These are phyloP conservation scores for Oxytorus armatus DNA, from an alignment of 2,888 invertebrate genomes.

Conservation along the genomic window DNA sequence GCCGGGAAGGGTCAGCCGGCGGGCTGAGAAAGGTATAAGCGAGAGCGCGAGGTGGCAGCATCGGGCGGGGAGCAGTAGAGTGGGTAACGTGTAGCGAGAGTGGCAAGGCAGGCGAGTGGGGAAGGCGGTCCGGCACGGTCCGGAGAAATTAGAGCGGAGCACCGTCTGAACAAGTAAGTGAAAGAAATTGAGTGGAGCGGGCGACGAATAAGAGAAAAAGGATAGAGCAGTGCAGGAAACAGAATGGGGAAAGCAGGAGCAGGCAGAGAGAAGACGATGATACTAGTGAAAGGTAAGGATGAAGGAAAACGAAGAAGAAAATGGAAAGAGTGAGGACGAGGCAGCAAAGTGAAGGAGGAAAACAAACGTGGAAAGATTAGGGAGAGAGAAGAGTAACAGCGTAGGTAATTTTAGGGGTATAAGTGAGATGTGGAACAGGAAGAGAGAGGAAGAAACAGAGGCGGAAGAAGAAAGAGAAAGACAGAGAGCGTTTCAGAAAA, in stretches of 20 bases:
- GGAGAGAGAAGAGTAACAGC: slow-evolving; percentile 12
- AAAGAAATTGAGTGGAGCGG: background rate
- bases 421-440: slow-evolving; percentile 11
- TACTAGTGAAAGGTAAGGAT: background rate
- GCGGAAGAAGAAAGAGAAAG: background rate
- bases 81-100: no score
- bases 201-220: background rate
- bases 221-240: background rate
- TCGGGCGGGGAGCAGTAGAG: no score
- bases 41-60: no score
- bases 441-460: slow-evolving; percentile 1
- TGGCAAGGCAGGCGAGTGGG: no score
- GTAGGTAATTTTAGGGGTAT: background rate
- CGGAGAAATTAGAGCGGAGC: no score
- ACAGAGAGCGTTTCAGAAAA: background rate
- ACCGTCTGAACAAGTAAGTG: background rate
- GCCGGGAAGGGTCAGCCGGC: no score
- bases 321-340: background rate
- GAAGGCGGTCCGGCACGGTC: no score
- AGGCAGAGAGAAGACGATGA: background rate
- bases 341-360: background rate
- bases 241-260: background rate
- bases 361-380: slow-evolving; percentile 24
- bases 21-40: no score
- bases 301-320: background rate